phyloP scores from a whole-genome alignment of 1,140 invertebrate genomes.

The Vollenhovia emeryi region DNA sequence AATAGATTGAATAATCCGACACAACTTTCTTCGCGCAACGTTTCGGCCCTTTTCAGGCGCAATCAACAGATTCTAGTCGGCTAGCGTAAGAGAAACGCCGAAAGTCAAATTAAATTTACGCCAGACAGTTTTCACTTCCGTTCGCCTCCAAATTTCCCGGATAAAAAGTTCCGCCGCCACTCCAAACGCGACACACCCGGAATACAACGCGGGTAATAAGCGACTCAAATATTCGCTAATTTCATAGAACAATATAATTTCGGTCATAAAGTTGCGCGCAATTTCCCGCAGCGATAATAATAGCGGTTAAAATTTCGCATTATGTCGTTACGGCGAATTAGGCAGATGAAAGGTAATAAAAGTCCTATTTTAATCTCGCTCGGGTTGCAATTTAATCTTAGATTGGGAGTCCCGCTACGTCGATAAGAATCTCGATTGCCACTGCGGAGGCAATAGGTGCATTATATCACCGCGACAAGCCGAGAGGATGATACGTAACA shows the following conservation, averaged over 20 bases:
- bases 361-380: constrained; percentile 5
- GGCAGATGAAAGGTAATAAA: not conserved
- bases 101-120: not conserved
- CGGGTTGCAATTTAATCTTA: not conserved
- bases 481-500: constrained; percentile 21
- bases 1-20: no score
- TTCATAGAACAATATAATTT: not conserved
- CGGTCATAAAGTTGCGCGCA: not conserved
- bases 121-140: no score
- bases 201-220: not conserved
- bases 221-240: not conserved
- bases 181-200: not conserved
- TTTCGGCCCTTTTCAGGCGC: no score
- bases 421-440: constrained; percentile 2
- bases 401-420: not conserved
- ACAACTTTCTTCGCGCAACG: no score
- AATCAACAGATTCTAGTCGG: no score
- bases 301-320: not conserved
- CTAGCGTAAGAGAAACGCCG: no score
- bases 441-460: not conserved
- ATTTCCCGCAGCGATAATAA: not conserved
- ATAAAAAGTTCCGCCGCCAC: not conserved
- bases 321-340: not conserved
- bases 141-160: no score
- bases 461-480: not conserved